These are phyloP conservation scores for Drosophila parvula DNA, from an alignment of 1,140 invertebrate genomes.

Conservation along the genomic window DNA sequence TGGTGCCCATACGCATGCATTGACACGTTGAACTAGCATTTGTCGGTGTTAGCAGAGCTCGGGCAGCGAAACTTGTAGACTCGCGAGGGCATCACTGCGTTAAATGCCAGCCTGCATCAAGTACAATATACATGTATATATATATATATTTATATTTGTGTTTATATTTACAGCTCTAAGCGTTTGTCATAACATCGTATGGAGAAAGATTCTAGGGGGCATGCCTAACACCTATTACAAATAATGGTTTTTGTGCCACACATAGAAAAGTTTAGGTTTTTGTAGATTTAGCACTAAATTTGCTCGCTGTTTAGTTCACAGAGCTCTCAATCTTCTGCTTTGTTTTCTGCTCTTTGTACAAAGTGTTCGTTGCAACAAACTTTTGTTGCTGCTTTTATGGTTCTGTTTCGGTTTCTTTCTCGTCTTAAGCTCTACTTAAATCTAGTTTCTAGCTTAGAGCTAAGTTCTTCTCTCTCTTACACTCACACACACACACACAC, in stretches of 20 bases:
- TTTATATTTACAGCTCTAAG: constrained; percentile 71
- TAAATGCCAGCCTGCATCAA: constrained; percentile 70
- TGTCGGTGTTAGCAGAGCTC: too few relatives aligned
- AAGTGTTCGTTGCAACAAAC: constrained; percentile 50
- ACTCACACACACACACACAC: constrained; percentile 18
- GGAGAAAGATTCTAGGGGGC: constrained; percentile 43
- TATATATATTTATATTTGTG: constrained; percentile 49
- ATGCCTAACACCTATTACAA: constrained; percentile 35
- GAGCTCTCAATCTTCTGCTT: constrained; percentile 4
- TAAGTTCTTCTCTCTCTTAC: constrained; percentile 48
- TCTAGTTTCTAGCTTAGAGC: constrained; percentile 63
- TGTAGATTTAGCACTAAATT: constrained; percentile 44
- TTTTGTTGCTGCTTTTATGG: constrained; percentile 22
- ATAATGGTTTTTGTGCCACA: constrained; percentile 55
- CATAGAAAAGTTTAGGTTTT: constrained; percentile 41
- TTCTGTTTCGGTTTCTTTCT: neutral
- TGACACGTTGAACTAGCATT: too few relatives aligned
- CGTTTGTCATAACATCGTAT: constrained; percentile 61
- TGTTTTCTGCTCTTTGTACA: constrained; percentile 55
- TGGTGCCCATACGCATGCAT: too few relatives aligned
- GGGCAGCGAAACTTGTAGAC: too few relatives aligned
- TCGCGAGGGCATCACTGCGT: too few relatives aligned
- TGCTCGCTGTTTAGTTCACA: constrained; percentile 41
- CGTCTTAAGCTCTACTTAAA: constrained; percentile 42
- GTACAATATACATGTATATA: constrained; percentile 51